Conservation (phyloP, 1,140 invertebrate species). For the Saxidomus purpurata region DNA sequence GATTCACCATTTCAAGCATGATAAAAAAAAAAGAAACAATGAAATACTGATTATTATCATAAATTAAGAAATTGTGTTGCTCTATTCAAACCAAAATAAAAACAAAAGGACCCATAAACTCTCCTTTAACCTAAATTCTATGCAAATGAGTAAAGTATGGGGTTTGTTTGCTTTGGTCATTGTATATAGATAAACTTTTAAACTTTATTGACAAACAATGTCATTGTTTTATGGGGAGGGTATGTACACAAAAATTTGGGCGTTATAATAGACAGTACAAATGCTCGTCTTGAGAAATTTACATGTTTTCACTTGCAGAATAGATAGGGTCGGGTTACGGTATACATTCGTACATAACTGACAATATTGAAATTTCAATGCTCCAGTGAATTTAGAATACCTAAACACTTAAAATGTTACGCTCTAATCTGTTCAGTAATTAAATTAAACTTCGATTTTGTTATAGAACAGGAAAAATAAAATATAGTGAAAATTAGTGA, state of each 20-base stretch:
- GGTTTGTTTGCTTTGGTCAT: background rate
- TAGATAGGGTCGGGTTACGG: background rate
- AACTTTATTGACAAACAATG: conserved; percentile 47
- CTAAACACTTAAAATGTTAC: background rate
- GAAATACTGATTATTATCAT: too few relatives aligned
- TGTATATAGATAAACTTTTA: conserved; percentile 4
- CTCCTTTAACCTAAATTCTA: background rate
- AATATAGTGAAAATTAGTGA: too few relatives aligned
- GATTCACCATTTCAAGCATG: too few relatives aligned
- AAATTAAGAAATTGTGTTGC: too few relatives aligned
- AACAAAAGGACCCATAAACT: background rate
- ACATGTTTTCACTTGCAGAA: conserved; percentile 34
- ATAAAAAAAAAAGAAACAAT: too few relatives aligned
- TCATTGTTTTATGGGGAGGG: conserved; percentile 39
- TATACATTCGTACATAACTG: background rate
- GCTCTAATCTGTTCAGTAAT: too few relatives aligned
- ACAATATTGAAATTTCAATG: background rate
- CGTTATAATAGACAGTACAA: conserved; percentile 10
- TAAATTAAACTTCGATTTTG: too few relatives aligned
- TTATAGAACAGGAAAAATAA: too few relatives aligned
- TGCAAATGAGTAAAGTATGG: background rate
- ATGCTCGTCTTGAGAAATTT: background rate
- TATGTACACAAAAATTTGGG: conserved; percentile 40
- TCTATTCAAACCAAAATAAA: too few relatives aligned
- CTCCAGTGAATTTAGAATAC: background rate